Conservation (phyloP, 2,797 vertebrate genomes). For the Rhincodon typus region DNA sequence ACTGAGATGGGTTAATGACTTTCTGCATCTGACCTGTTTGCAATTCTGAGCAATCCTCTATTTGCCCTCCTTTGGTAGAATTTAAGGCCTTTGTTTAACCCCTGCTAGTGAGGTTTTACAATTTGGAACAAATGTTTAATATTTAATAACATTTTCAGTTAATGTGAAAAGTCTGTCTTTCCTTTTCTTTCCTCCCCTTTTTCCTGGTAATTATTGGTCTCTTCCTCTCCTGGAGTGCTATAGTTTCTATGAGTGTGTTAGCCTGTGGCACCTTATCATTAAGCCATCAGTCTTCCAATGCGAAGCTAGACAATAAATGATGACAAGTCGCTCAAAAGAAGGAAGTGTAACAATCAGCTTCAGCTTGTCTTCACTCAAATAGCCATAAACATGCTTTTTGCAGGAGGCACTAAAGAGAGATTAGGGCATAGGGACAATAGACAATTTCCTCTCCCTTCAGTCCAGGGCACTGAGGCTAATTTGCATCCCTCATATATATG, state of each 20-base stretch:
- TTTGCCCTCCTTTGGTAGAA: neutral
- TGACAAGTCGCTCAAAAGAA: neutral
- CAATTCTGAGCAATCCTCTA: neutral
- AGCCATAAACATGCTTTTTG: neutral
- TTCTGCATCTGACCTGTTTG: neutral
- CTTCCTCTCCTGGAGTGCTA: neutral
- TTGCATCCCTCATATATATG: neutral
- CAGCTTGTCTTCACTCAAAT: neutral
- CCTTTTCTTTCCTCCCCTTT: neutral
- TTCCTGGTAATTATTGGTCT: neutral
- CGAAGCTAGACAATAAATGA: neutral
- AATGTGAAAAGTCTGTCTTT: neutral
- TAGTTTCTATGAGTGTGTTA: neutral
- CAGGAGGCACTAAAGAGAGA: neutral
- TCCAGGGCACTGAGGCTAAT: neutral
- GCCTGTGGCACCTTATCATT: neutral
- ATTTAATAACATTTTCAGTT: neutral
- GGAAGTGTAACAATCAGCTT: neutral
- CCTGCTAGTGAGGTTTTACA: neutral
- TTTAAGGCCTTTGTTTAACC: neutral
- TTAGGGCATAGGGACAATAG: neutral
- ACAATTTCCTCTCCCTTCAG: neutral
- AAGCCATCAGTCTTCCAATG: neutral
- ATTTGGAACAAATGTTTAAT: neutral
- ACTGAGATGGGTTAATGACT: neutral